Base-by-base conservation (phyloP, 2,888 invertebrate genomes). In the Germaria angustata region DNA sequence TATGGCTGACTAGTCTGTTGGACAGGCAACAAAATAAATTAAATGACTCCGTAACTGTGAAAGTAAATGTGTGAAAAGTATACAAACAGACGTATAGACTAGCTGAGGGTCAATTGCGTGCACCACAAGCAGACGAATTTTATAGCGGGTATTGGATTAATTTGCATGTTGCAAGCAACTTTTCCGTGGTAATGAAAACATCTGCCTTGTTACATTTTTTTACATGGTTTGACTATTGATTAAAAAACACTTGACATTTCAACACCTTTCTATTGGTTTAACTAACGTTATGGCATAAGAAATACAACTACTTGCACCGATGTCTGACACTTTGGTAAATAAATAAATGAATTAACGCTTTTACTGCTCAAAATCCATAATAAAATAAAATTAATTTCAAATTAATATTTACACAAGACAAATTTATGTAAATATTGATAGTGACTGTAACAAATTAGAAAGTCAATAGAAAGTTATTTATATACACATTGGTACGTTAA, bases 241-340 rank as follows among this genome's bases (percentile, higher is more conserved):
- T 85, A 80, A 84, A 73, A 84, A 80, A 71, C 81, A 76, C 84
- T 84, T 85, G 84, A 84, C 84, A 81, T 81, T 84, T 85, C 84
- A 80, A 84, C 84, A 85, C 84, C 84, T 85, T 84, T 84, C 66
- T 80, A 73, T 80, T 78, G 72, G 66, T 72, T 82, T 76, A 80
- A 80, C 76, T 81, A 71, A 63, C 65, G 57, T 39, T 65, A 61
- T 65, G 59, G 24, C 49, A 34, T n/a, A 22, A 17, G 39, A 49
- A 13, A 55, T 2, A 9, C n/a, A 51, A 32, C 5, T 13, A 53
- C 39, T 41, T 41, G 4, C 20, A n/a, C 13, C 36, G 36, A 34
- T 9, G 46, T 13, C 32, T 15, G 41, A 5, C 53, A 51, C 49
- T 51, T 36, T n/a, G 20, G 0, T 20, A 49, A 32, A 13, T 24